Conservation (phyloP, 2,113 vertebrate species). For the Ctenomys sociabilis region DNA sequence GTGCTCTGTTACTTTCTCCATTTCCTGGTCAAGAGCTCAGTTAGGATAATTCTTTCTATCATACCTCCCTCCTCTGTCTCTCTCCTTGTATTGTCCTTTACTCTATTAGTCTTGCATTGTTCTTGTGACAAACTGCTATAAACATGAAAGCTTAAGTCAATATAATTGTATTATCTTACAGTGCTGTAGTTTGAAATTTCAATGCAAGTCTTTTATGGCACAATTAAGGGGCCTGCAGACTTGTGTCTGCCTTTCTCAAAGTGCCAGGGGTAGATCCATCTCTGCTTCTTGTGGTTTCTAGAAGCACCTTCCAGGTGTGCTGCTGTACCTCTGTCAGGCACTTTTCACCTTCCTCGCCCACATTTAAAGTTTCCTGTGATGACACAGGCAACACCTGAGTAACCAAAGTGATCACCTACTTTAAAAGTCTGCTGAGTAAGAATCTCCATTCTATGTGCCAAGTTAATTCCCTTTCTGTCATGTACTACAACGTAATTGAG, state of each 20-base stretch:
- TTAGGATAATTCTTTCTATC: not conserved
- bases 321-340: fast-evolving
- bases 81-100: not conserved
- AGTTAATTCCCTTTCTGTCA: not conserved
- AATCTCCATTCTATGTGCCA: not conserved
- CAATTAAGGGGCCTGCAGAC: not conserved
- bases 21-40: not conserved
- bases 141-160: not conserved
- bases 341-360: not conserved
- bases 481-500: not conserved
- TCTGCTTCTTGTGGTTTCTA: not conserved
- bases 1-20: not conserved
- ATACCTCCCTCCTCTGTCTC: not conserved
- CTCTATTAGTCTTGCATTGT: not conserved
- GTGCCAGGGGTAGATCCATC: not conserved
- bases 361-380: not conserved
- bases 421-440: not conserved
- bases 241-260: not conserved
- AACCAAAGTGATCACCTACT: not conserved
- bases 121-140: not conserved
- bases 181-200: not conserved
- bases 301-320: no score
- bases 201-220: not conserved
- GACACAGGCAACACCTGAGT: fast-evolving
- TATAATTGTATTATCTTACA: not conserved